phyloP scores from a whole-genome alignment of 1,140 invertebrate genomes.

The Leptopilina boulardi region DNA sequence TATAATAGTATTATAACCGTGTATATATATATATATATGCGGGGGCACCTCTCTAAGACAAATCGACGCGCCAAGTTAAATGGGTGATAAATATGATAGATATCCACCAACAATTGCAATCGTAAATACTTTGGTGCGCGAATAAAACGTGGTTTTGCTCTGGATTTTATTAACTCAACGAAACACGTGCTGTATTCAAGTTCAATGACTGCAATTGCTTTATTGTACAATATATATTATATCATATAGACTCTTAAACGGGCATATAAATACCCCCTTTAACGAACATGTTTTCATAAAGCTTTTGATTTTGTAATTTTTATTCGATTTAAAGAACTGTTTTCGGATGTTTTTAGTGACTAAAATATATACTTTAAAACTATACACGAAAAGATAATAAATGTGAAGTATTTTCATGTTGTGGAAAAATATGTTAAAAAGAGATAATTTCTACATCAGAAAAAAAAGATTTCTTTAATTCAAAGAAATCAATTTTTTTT shows the following conservation, averaged over 20 bases:
- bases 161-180: slow-evolving; percentile 58
- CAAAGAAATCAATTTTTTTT: too few relatives aligned
- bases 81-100: slow-evolving; percentile 64
- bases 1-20: too few relatives aligned
- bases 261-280: not conserved
- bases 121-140: slow-evolving; percentile 52
- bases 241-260: slow-evolving; percentile 44
- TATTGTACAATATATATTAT: slow-evolving; percentile 49
- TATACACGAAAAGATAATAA: too few relatives aligned
- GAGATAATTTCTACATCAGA: too few relatives aligned
- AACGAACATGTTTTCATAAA: not conserved
- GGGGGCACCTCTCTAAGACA: slow-evolving; percentile 61
- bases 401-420: too few relatives aligned
- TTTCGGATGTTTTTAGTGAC: too few relatives aligned
- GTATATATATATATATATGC: slow-evolving; percentile 45
- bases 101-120: slow-evolving; percentile 61
- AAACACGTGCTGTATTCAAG: slow-evolving; percentile 56
- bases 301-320: not conserved
- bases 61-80: slow-evolving; percentile 66
- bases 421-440: too few relatives aligned
- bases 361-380: too few relatives aligned
- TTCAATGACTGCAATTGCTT: slow-evolving; percentile 59
- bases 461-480: too few relatives aligned
- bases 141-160: slow-evolving; percentile 55
- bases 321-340: too few relatives aligned